phyloP scores from a whole-genome alignment of 2,888 invertebrate genomes.

The Rotaria socialis region DNA sequence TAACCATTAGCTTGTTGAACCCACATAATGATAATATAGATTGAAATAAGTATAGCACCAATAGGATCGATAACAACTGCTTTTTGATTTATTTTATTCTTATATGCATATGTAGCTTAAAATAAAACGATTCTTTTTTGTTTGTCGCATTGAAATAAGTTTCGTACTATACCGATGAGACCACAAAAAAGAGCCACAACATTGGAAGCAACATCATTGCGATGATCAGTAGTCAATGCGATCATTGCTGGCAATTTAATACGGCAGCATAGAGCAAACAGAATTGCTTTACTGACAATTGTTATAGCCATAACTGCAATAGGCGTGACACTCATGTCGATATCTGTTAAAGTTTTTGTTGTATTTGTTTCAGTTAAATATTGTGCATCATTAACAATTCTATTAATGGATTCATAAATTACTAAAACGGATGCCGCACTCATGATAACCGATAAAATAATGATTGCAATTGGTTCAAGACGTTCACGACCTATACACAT shows the following conservation, averaged over 20 bases:
- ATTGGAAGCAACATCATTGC: constrained; percentile 62
- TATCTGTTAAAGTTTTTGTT: constrained; percentile 50
- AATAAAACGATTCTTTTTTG: too few relatives aligned
- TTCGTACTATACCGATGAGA: constrained; percentile 52
- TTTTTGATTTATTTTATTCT: neutral
- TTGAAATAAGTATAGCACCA: constrained; percentile 61
- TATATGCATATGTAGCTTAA: constrained; percentile 1
- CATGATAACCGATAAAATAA: constrained; percentile 61
- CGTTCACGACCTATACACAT: constrained; percentile 55
- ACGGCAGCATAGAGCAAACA: constrained; percentile 53
- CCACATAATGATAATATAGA: constrained; percentile 61
- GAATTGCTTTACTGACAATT: constrained; percentile 52
- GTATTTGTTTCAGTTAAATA: constrained; percentile 45
- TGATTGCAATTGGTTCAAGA: constrained; percentile 60
- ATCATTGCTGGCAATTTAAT: constrained; percentile 53
- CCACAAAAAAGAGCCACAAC: constrained; percentile 60
- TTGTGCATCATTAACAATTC: neutral
- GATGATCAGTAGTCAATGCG: constrained; percentile 61
- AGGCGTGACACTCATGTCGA: constrained; percentile 48
- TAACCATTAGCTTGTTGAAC: neutral
- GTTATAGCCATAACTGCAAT: constrained; percentile 52
- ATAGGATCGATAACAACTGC: constrained; percentile 57
- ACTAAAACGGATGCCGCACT: constrained; percentile 60
- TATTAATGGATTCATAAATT: constrained; percentile 56
- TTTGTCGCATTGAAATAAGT: neutral